Evolutionary conservation across 2,113 vertebrate species (phyloP), one percentile per base, ranked within the genome.

Genomic region (Ageneiosus marmoratus): DNA sequence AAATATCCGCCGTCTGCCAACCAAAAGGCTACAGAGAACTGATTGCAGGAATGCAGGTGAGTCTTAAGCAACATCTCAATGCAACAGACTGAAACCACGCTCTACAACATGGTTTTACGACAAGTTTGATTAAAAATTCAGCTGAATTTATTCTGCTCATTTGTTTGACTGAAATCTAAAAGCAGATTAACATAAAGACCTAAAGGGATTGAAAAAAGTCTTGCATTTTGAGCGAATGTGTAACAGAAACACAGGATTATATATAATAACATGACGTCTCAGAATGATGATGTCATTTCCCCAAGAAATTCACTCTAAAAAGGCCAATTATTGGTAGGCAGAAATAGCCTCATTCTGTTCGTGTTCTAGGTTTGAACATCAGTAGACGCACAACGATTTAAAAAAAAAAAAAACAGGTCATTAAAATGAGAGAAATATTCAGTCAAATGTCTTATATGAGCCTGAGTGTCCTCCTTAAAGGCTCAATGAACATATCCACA

Each of bases 301-400:
- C 48, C 3, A 76, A 24, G 74, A 81, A 63, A 76, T 76, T n/a
- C 27, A 6, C 70, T 32, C 24, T 32, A 8, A 75, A 77, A 70
- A 50, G 62, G 58, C 37, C 83, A 87, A 84, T 84, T 84, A 87
- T 44, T 22, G 37, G 72, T 63, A 75, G 85, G 81, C 77, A 86
- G 78, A 86, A 87, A 84, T 69, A 82, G 74, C 83, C 74, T 67
- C 48, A 76, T 82, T 84, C 82, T 79, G 63, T 81, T 67, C 73
- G 5, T 58, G 73, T 76, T 46, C 22, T 8, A 41, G 79, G 74
- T 67, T 87, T 75, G 83, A 2, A 41, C 37, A 41, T 87, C 83
- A 84, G 79, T 75, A 84, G 72, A 79, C 51, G 67, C 79, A 56
- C 75, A 69, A 63, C 6, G 29, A 56, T 65, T n/a, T n/a, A n/a